A percentile compares a stretch with the other conserved stretches of the same genome.
Evolutionary conservation across 1,140 invertebrate genomes (phyloP).

Genomic region (Trissolcus basalis): DNA sequence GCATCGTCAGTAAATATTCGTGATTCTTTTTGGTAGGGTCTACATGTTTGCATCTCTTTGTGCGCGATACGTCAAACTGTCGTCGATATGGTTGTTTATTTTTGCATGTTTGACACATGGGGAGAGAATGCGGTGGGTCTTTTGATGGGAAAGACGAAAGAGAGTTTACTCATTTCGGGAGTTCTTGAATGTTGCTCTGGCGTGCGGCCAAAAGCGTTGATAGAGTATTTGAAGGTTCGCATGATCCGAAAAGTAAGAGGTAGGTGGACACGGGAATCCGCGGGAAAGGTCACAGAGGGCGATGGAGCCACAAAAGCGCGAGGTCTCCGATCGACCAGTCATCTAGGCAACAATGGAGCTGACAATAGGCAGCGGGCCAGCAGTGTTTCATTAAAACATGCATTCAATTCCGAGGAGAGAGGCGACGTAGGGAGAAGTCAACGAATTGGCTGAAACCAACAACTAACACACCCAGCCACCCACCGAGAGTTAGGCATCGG

Average conservation of each 20-base stretch:
- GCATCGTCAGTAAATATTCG: background rate
- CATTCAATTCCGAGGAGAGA: conserved; percentile 64
- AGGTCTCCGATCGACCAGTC: conserved; percentile 61
- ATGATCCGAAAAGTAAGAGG: conserved; percentile 21
- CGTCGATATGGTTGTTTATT: conserved; percentile 55
- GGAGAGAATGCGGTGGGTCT: conserved; percentile 31
- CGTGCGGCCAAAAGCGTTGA: conserved; percentile 56
- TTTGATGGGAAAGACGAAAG: conserved; percentile 45
- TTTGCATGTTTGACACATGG: conserved; percentile 55
- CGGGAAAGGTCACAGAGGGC: conserved; percentile 44
- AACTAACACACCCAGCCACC: conserved; percentile 43
- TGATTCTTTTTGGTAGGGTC: conserved; percentile 14
- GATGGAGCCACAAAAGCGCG: conserved; percentile 58
- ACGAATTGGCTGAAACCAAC: conserved; percentile 62
- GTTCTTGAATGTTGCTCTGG: conserved; percentile 60
- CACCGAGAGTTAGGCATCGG: conserved; percentile 45
- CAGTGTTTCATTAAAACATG: conserved; percentile 75
- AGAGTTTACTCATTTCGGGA: conserved; percentile 42
- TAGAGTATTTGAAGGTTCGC: conserved; percentile 28
- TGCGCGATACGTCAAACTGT: conserved; percentile 33
- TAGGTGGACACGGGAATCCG: conserved; percentile 33
- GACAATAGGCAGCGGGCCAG: conserved; percentile 74
- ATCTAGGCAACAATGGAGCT: conserved; percentile 65
- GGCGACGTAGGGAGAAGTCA: conserved; percentile 44
- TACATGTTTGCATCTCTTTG: conserved; percentile 22